Conservation (phyloP, 2,888 invertebrate species). For the Luperina nickerlii region DNA sequence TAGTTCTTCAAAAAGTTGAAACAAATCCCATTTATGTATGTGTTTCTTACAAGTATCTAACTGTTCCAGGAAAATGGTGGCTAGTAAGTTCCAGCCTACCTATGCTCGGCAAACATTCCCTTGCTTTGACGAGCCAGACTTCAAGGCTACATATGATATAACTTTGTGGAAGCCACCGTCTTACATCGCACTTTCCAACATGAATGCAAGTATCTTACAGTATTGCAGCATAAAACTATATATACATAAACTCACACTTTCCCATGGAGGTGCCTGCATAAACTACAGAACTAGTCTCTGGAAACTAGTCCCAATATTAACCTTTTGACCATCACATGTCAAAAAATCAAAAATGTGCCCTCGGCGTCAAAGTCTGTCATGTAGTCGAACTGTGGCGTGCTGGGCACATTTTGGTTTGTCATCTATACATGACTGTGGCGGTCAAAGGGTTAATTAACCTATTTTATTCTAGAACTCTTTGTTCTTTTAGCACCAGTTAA, state of each 20-base stretch:
- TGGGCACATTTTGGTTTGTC: no score
- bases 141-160: conserved; percentile 96
- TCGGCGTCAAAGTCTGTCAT: no score
- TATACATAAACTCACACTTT: not conserved
- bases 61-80: conserved; percentile 93
- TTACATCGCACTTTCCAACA: conserved; percentile 96
- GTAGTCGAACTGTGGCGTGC: no score
- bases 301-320: not conserved
- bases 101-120: conserved; percentile 98
- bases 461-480: not conserved
- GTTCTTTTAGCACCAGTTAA: not conserved
- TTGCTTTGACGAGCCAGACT: conserved; percentile 98
- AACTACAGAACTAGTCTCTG: no score
- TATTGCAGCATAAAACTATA: not conserved
- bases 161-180: conserved; percentile 93
- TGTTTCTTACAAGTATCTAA: conserved; percentile 12
- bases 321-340: no score
- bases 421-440: no score
- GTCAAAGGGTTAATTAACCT: not conserved
- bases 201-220: conserved; percentile 91
- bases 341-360: no score
- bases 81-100: conserved; percentile 98
- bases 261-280: not conserved
- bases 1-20: not conserved
- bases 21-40: not conserved